These are phyloP conservation scores for Melolontha melolontha DNA, from an alignment of 2,888 invertebrate genomes.

Conservation along the genomic window DNA sequence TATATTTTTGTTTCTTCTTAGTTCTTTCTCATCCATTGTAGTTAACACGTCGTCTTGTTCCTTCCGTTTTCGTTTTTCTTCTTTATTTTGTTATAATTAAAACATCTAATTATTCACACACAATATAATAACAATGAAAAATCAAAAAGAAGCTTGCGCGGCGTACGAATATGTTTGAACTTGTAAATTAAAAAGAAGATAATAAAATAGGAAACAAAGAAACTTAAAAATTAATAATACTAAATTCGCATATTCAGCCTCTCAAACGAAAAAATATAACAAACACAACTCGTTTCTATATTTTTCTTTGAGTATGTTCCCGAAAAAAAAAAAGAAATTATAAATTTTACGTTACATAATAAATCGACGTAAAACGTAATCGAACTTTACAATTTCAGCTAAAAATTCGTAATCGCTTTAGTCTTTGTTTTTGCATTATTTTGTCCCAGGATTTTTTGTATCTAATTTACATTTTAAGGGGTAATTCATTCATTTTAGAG, in stretches of 20 bases:
- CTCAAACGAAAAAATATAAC: constrained; percentile 10
- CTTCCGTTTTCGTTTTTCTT: constrained; percentile 41
- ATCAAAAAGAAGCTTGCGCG: constrained; percentile 11
- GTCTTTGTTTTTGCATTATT: not conserved
- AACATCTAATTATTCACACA: constrained; percentile 50
- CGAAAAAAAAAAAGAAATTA: constrained; percentile 15
- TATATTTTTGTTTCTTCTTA: not conserved
- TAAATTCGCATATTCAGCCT: constrained; percentile 22
- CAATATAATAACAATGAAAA: constrained; percentile 38
- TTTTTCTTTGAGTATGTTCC: not conserved
- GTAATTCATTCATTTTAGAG: not conserved
- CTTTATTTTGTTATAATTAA: constrained; percentile 29
- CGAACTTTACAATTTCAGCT: constrained; percentile 27
- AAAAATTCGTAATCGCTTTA: constrained; percentile 12
- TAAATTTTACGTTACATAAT: not conserved
- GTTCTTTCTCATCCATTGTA: no score
- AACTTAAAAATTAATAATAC: constrained; percentile 36
- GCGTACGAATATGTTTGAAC: constrained; percentile 7
- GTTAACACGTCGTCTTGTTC: not conserved
- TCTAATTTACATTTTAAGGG: constrained; percentile 19
- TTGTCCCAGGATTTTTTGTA: constrained; percentile 13
- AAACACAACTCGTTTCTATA: constrained; percentile 4
- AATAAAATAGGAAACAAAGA: not conserved
- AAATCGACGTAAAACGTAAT: constrained; percentile 6
- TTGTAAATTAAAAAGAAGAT: not conserved